These are phyloP conservation scores for Psix sp. DNA, from an alignment of 1,140 invertebrate genomes.

Conservation along the genomic window DNA sequence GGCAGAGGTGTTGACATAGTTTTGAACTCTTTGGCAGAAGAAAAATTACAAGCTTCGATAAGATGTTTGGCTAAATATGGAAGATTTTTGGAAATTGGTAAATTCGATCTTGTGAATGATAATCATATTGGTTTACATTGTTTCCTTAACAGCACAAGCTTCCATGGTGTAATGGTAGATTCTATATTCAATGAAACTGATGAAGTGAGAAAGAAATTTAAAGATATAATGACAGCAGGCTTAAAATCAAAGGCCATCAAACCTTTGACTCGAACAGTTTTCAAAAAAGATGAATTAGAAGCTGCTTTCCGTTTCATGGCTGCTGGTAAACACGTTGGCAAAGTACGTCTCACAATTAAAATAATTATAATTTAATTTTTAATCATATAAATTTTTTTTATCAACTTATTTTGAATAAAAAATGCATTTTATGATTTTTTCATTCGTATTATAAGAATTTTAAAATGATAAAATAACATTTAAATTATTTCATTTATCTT, in stretches of 20 bases:
- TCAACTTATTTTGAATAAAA: too few species aligned
- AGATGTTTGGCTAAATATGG: constrained; percentile 84
- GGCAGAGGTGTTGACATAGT: constrained; percentile 86
- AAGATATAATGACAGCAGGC: constrained; percentile 74
- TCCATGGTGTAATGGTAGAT: constrained; percentile 86
- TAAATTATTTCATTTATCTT: too few species aligned
- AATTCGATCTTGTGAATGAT: constrained; percentile 84
- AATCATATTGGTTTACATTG: constrained; percentile 83
- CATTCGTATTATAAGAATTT: too few species aligned
- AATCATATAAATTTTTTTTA: too few species aligned
- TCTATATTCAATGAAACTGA: constrained; percentile 77
- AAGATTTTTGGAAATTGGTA: constrained; percentile 87
- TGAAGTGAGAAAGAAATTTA: constrained; percentile 57
- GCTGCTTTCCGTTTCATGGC: constrained; percentile 81
- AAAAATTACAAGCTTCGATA: constrained; percentile 86
- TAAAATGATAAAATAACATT: too few species aligned
- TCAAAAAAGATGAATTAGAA: constrained; percentile 74
- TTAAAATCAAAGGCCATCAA: constrained; percentile 77
- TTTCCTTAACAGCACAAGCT: constrained; percentile 89
- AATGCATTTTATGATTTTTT: too few species aligned
- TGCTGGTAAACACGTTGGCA: constrained; percentile 86
- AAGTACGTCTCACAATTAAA: constrained; percentile 71
- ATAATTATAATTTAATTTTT: too few species aligned
- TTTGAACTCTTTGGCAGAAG: constrained; percentile 87
- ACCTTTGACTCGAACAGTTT: constrained; percentile 75